A percentile compares a stretch with the other conserved stretches of the same genome.
These are phyloP conservation scores for Thymelicus acteon DNA, from an alignment of 2,888 invertebrate genomes.

Conservation along the genomic window DNA sequence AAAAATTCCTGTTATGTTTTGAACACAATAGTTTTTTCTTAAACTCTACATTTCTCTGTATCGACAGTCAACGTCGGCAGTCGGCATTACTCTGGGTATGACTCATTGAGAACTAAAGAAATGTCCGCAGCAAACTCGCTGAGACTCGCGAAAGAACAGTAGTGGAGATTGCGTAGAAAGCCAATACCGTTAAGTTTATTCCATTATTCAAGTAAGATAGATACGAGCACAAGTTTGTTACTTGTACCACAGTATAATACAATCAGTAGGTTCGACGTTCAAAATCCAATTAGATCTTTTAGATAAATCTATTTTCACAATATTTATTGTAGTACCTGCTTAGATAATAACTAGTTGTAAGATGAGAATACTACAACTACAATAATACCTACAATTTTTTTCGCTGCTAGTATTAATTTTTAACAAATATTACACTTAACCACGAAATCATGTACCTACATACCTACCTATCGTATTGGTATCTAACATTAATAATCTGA, in stretches of 20 bases:
- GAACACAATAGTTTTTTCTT: too few relatives aligned
- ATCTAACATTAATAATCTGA: too few relatives aligned
- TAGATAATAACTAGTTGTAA: too few relatives aligned
- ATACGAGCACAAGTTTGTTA: constrained; percentile 31
- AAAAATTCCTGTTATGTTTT: too few relatives aligned
- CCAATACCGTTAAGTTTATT: constrained; percentile 67
- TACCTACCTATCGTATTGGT: too few relatives aligned
- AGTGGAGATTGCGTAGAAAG: constrained; percentile 55
- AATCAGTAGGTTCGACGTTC: constrained; percentile 7
- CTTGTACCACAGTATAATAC: neutral
- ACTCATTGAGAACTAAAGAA: constrained; percentile 26
- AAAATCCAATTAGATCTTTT: neutral
- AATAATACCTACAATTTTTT: neutral
- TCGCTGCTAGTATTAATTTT: neutral
- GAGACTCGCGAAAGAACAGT: constrained; percentile 43
- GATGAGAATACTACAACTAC: too few relatives aligned
- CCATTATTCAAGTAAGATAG: constrained; percentile 58
- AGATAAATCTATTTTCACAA: too few relatives aligned
- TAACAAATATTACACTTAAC: too few relatives aligned
- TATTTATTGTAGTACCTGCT: too few relatives aligned
- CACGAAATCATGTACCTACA: too few relatives aligned
- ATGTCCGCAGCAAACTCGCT: constrained; percentile 26
- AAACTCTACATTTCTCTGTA: too few relatives aligned
- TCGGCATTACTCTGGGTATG: neutral
- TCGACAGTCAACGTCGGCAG: too few relatives aligned